Percentiles rank a stretch among this genome's conserved stretches.
Evolutionary conservation across 2,797 vertebrate species (phyloP).

Genomic region (Diplodus sargus): DNA sequence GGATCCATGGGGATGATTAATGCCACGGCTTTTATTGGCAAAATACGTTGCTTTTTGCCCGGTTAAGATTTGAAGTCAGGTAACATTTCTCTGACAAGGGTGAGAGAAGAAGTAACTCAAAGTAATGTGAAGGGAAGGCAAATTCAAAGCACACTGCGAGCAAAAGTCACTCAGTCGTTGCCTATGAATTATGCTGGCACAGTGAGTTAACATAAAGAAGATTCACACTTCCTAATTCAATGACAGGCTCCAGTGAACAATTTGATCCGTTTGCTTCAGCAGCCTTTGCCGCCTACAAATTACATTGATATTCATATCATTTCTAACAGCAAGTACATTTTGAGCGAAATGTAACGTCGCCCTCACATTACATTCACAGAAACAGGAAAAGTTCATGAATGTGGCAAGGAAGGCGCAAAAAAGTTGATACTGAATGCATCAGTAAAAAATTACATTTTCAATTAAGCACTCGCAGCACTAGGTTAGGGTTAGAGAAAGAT

Average conservation of each 20-base stretch:
- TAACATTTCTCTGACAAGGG: slow-evolving; percentile 2
- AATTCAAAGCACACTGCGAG: slow-evolving; percentile 8
- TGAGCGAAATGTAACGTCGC: too few species aligned
- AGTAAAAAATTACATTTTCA: too few species aligned
- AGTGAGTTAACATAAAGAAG: slow-evolving; percentile 16
- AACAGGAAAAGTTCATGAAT: too few species aligned
- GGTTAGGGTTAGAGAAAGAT: too few species aligned
- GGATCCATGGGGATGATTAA: background rate
- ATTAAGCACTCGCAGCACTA: too few species aligned
- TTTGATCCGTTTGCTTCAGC: slow-evolving; percentile 42
- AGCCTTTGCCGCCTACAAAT: too few species aligned
- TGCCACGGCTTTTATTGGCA: background rate
- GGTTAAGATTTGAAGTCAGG: background rate
- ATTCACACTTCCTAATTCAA: slow-evolving; percentile 49
- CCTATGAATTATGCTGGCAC: slow-evolving; percentile 17
- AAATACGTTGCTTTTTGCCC: background rate
- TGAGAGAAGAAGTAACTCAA: background rate
- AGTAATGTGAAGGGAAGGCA: background rate
- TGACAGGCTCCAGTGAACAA: slow-evolving; percentile 54
- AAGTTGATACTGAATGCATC: too few species aligned
- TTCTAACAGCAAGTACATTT: too few species aligned
- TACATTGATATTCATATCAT: too few species aligned
- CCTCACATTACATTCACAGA: too few species aligned
- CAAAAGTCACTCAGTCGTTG: slow-evolving; percentile 15
- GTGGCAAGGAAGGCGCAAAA: too few species aligned